Base-by-base conservation (phyloP, 2,888 invertebrate species). In the Caenorhabditis auriculariae region DNA sequence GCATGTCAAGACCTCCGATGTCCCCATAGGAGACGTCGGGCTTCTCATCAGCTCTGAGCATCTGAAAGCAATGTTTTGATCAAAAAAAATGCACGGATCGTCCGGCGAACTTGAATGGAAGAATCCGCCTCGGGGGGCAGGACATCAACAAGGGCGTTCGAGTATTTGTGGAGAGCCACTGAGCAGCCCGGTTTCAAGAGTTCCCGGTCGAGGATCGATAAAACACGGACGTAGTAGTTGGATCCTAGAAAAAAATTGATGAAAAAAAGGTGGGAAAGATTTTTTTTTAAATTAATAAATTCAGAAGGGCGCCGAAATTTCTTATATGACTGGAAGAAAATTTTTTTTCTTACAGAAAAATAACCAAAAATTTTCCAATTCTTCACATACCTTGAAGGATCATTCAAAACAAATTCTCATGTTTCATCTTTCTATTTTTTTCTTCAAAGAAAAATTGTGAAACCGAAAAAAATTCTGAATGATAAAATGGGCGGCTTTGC, bases 1-100 rank as follows among this genome's bases (percentile, higher is more conserved):
- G 98, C 87, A 96, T 93, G 83, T 99, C 98, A 91, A 98, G 91
- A 32, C 98, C 98, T 83, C 98, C 98, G 81, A 98, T 98, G 81
- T 98, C 98, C 4, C 91, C 88, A 83, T 98, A 99, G 62, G 89
- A 88, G 6, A 98, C 92, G 83, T 98, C 95, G 0, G 98, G 98
- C 82, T 81, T 80, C 65, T 80, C 76, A 50, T 81, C 80, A 6
- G 92, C 90, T 86, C 91, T 90, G 60, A 98, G 86, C 96, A 99
- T 96, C 52, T 59, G 26, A 19, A 45, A 37, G 1, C n/a, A 47
- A 47, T 29, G 15, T 29, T n/a, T 27, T 29, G 7, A 7, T 28
- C 17, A 54, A 4, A n/a, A 17, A 44, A 50, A 29, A 12, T 19
- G 29, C n/a, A n/a, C n/a, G n/a, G n/a, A n/a, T n/a, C n/a, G n/a